Evolutionary conservation across 1,140 invertebrate genomes (phyloP).

Genomic region (Steinernema feltiae): DNA sequence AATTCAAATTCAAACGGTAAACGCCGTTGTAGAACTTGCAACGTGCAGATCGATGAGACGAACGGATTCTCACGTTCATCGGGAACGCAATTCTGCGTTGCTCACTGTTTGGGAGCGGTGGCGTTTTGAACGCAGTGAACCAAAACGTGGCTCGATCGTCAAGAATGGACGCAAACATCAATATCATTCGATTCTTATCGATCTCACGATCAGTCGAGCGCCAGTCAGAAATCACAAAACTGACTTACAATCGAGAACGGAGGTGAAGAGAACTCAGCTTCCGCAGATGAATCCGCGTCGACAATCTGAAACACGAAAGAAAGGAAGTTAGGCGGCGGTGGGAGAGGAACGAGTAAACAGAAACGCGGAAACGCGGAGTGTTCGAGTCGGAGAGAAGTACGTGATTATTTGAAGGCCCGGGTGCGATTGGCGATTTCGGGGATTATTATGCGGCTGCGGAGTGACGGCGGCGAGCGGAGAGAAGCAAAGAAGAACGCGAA

Average conservation of each 20-base stretch:
- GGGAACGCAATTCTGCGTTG: too few species aligned
- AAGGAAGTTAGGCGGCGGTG: background rate
- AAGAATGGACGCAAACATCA: background rate
- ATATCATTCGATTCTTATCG: background rate
- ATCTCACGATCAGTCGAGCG: background rate
- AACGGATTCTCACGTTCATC: too few species aligned
- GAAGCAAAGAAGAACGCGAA: background rate
- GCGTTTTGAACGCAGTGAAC: background rate
- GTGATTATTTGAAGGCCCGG: too few species aligned
- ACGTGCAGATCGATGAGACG: too few species aligned
- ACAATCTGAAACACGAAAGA: background rate
- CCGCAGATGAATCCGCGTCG: background rate
- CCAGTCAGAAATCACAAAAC: background rate
- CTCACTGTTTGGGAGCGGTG: too few species aligned
- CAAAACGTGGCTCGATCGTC: background rate
- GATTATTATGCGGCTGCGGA: background rate
- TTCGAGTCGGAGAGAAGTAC: background rate
- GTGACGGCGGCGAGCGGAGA: background rate
- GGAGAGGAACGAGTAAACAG: background rate
- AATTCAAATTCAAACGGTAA: too few species aligned
- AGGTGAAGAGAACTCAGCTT: background rate
- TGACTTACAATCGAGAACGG: background rate
- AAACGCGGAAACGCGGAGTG: background rate
- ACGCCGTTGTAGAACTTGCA: too few species aligned
- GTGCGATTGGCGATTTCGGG: background rate